Evolutionary conservation across 2,797 vertebrate genomes (phyloP).

Genomic region (Morelia viridis): DNA sequence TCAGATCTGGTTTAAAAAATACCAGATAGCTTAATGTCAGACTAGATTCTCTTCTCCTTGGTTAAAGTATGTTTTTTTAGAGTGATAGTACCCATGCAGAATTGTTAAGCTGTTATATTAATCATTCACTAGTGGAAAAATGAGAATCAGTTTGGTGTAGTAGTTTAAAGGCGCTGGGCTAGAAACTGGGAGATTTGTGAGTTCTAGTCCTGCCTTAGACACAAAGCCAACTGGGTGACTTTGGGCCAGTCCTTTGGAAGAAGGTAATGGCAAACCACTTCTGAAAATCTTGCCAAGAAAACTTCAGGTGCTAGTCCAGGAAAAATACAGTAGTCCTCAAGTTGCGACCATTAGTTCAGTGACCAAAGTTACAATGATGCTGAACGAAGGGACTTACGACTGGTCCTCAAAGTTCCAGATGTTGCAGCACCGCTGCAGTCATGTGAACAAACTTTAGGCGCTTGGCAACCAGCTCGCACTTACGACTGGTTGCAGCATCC

Average conservation of each 20-base stretch:
- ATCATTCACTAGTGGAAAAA: background rate
- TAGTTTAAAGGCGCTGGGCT: background rate
- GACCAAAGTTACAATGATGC: background rate
- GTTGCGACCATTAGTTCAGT: background rate
- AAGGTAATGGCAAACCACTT: background rate
- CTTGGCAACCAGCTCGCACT: background rate
- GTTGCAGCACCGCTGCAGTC: background rate
- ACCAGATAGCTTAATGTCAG: background rate
- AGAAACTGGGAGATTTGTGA: background rate
- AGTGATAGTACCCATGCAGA: background rate
- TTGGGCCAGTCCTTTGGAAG: background rate
- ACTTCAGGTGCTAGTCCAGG: background rate
- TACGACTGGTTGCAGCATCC: background rate
- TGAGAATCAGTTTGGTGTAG: background rate
- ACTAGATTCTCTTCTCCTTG: background rate
- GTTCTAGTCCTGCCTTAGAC: background rate
- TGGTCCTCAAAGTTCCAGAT: background rate
- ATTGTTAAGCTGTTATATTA: background rate
- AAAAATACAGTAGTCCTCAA: background rate
- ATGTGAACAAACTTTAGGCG: background rate
- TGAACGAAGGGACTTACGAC: background rate
- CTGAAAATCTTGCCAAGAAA: background rate
- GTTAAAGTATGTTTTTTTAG: background rate
- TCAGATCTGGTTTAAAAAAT: conserved; percentile 9
- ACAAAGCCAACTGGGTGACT: background rate